phyloP scores from a whole-genome alignment of 2,888 invertebrate genomes.

The Allophyes oxyacanthae region DNA sequence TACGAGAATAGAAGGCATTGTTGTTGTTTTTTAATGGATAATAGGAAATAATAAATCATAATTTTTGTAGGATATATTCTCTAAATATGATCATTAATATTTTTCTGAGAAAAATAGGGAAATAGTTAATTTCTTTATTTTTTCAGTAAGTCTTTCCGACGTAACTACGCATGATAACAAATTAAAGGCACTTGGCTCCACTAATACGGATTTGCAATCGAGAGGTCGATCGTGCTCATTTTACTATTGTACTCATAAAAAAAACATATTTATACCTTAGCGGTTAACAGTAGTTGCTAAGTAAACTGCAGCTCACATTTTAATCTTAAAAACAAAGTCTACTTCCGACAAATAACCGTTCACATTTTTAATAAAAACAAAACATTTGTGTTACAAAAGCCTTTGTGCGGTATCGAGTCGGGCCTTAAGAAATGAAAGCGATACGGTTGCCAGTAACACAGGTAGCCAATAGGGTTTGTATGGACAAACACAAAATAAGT shows the following conservation, averaged over 20 bases:
- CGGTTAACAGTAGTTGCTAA: background rate
- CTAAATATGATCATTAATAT: background rate
- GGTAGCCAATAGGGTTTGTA: slow-evolving; percentile 49
- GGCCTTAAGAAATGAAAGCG: slow-evolving; percentile 56
- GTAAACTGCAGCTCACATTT: background rate
- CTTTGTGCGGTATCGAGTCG: slow-evolving; percentile 48
- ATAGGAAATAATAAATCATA: slow-evolving; percentile 28
- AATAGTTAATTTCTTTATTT: too few relatives aligned
- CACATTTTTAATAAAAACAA: slow-evolving; percentile 41
- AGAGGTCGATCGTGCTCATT: background rate
- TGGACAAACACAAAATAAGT: slow-evolving; percentile 39
- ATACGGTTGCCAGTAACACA: slow-evolving; percentile 46
- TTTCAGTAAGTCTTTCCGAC: too few relatives aligned
- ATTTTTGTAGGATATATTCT: slow-evolving; percentile 10
- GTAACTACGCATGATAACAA: too few relatives aligned
- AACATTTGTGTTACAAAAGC: slow-evolving; percentile 45
- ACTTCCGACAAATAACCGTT: slow-evolving; percentile 18
- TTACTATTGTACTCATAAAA: too few relatives aligned
- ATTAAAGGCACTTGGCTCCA: too few relatives aligned
- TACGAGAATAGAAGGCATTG: slow-evolving; percentile 40
- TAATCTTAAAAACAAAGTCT: background rate
- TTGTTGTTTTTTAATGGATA: slow-evolving; percentile 28
- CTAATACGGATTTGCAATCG: too few relatives aligned
- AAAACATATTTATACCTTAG: too few relatives aligned
- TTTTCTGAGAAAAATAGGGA: too few relatives aligned